phyloP scores from a whole-genome alignment of 2,113 vertebrate genomes.

The Echinops telfairi region DNA sequence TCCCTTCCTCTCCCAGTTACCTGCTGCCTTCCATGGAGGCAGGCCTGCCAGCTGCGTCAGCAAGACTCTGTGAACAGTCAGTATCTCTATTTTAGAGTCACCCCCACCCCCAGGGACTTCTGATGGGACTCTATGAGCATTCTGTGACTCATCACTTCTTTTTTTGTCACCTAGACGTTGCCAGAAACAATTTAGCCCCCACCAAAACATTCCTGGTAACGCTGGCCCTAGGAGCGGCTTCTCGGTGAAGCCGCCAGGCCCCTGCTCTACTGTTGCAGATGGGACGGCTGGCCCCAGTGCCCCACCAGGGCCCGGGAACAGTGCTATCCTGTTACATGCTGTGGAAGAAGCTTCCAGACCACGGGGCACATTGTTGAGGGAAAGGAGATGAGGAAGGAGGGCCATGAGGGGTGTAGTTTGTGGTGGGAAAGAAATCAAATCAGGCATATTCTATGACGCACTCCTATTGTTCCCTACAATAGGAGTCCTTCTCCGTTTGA shows the following conservation, averaged over 20 bases:
- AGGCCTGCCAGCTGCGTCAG: too few relatives aligned
- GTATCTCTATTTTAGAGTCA: not conserved
- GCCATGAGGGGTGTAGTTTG: too few relatives aligned
- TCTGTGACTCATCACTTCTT: not conserved
- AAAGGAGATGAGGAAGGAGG: not conserved
- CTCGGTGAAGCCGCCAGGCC: not conserved
- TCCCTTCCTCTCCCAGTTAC: accelerated
- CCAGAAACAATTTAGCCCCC: not conserved
- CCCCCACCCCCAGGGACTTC: too few relatives aligned
- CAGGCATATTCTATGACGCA: not conserved
- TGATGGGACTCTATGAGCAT: not conserved
- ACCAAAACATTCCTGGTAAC: not conserved
- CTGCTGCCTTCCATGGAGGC: not conserved
- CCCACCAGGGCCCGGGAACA: accelerated
- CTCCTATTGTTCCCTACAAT: not conserved
- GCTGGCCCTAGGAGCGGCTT: too few relatives aligned
- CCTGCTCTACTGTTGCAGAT: too few relatives aligned
- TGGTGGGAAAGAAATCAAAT: not conserved
- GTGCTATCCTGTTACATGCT: not conserved
- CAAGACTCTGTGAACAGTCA: too few relatives aligned
- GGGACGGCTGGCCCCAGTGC: not conserved
- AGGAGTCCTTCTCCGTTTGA: not conserved
- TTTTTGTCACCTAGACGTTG: not conserved
- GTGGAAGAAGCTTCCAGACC: not conserved
- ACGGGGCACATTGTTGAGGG: not conserved